Evolutionary conservation across 2,888 invertebrate species (phyloP).

Genomic region (Pyrocoelia pectoralis): DNA sequence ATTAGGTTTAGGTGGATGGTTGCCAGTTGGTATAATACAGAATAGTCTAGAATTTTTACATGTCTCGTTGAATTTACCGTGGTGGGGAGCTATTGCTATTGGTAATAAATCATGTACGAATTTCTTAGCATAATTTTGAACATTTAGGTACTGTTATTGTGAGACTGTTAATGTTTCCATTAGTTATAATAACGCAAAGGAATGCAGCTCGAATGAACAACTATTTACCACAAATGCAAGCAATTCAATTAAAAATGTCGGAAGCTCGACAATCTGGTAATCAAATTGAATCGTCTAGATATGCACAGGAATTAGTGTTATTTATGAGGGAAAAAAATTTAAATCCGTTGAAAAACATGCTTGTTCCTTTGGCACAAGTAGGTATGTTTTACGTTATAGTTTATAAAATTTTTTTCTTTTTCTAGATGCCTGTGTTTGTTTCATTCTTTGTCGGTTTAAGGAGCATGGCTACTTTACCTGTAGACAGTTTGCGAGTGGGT

Average conservation of each 20-base stretch:
- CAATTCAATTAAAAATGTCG: slow-evolving; percentile 83
- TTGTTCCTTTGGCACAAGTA: slow-evolving; percentile 82
- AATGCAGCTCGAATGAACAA: slow-evolving; percentile 85
- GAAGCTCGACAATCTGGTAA: slow-evolving; percentile 88
- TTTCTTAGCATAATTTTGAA: slow-evolving; percentile 20
- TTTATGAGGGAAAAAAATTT: slow-evolving; percentile 86
- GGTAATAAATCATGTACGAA: slow-evolving; percentile 61
- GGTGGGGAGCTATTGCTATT: slow-evolving; percentile 89
- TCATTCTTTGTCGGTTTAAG: slow-evolving; percentile 91
- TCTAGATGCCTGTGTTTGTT: slow-evolving; percentile 83
- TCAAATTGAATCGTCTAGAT: slow-evolving; percentile 76
- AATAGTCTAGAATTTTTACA: slow-evolving; percentile 84
- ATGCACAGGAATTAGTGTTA: slow-evolving; percentile 78
- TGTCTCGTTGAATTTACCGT: slow-evolving; percentile 81
- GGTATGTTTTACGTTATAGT: slow-evolving; percentile 18
- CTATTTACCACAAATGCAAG: slow-evolving; percentile 84
- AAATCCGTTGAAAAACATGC: slow-evolving; percentile 80
- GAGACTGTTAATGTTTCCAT: slow-evolving; percentile 80
- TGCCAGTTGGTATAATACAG: slow-evolving; percentile 85
- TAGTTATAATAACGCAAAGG: slow-evolving; percentile 83
- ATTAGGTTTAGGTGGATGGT: slow-evolving; percentile 84
- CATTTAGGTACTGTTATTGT: slow-evolving; percentile 80
- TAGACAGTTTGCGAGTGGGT: slow-evolving; percentile 88
- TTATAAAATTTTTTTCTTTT: slow-evolving; percentile 29
- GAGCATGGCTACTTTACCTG: slow-evolving; percentile 88